Base-by-base conservation (phyloP, 2,113 vertebrate genomes). In the Gasterosteus nipponicus region DNA sequence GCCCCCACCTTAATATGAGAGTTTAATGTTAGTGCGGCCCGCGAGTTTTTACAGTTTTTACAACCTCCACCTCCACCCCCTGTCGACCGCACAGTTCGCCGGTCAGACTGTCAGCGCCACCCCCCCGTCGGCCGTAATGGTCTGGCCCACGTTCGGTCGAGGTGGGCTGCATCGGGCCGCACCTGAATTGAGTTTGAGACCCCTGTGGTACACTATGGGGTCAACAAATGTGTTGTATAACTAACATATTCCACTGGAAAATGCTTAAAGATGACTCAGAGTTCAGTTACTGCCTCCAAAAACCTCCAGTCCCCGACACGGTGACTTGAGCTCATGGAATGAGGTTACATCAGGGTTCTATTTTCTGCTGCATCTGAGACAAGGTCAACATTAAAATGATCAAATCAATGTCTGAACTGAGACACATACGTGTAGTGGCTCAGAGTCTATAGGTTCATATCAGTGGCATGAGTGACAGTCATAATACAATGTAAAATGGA, bases 321-420 rank as follows among this genome's bases (percentile, higher is more conserved):
- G 64, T 82, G 62, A 66, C 66, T 56, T 76, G 82, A 79, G 73
- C 86, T 76, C 10, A 14, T 19, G 22, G 49, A 46, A 49, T 69
- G 53, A 76, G 75, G 73, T 87, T 74, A 77, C 61, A 42, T 60
- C 69, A 63, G 7, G 31, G 2, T 61, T 83, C 62, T 64, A 73
- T 81, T 86, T 82, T 84, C 66, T 41, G 78, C 82, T 77, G 78
- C 61, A 60, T 86, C 42, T 16, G 47, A 73, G 56, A 42, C 38
- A 46, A 65, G 88, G 83, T 86, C 81, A 84, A 77, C 35, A 67
- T 31, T 64, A 39, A 76, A 85, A 76, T 65, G 18, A 80, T n/a
- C 69, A 73, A 89, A 85, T 89, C 88, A 84, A 90, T 90, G 31
- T 76, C 80, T 80, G 74, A 85, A 86, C 76, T 29, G 82, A 84